A percentile compares a stretch with the other conserved stretches of the same genome.
phyloP scores from a whole-genome alignment of 2,888 invertebrate species.

The Julus scandinavius region DNA sequence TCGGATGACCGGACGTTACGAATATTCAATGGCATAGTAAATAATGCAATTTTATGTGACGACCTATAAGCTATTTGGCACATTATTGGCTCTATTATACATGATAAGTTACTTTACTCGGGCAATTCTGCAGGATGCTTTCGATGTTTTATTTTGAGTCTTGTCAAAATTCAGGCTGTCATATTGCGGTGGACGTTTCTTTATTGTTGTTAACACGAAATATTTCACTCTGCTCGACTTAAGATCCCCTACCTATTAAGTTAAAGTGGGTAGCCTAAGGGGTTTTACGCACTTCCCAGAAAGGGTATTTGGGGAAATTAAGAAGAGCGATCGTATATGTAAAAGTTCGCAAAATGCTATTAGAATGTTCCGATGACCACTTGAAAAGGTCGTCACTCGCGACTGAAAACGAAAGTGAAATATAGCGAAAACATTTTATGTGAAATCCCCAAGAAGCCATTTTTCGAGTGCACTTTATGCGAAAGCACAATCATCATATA shows the following conservation, averaged over 20 bases:
- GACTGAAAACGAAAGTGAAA: not conserved
- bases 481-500: not conserved
- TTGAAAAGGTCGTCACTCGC: slow-evolving; percentile 3
- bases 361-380: slow-evolving; percentile 15
- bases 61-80: slow-evolving; percentile 42
- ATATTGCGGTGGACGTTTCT: not conserved
- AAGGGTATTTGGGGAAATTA: slow-evolving; percentile 29
- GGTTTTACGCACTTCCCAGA: not conserved
- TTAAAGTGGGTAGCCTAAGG: not conserved
- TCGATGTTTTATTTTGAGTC: not conserved
- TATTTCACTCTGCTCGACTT: not conserved
- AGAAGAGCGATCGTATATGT: not conserved
- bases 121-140: slow-evolving; percentile 7
- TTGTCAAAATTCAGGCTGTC: not conserved
- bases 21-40: slow-evolving; percentile 26
- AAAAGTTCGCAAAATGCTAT: not conserved
- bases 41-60: slow-evolving; percentile 23
- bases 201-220: slow-evolving; percentile 22
- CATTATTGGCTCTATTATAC: slow-evolving; percentile 38
- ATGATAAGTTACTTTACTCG: not conserved
- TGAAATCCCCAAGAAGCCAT: slow-evolving; percentile 4
- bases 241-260: not conserved
- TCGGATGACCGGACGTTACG: slow-evolving; percentile 3
- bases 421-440: slow-evolving; percentile 33
- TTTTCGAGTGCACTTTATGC: not conserved